Conservation (phyloP, 2,888 invertebrate genomes). For the Heliconius ismenius region DNA sequence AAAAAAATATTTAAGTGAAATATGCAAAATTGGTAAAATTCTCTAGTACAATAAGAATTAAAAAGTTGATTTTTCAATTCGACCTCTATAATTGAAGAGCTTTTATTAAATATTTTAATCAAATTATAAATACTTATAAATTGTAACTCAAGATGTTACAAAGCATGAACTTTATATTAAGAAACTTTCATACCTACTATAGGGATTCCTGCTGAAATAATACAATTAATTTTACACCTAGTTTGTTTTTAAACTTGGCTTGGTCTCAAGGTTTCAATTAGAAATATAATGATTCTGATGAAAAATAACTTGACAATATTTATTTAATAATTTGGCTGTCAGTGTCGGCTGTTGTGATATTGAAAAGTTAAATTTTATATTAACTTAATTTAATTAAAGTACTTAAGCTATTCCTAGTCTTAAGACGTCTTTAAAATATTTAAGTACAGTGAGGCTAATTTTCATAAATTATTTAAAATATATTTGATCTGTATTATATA, state of each 20-base stretch:
- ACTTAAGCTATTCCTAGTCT: neutral
- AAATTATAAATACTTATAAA: slow-evolving; percentile 36
- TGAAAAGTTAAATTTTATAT: too few species aligned
- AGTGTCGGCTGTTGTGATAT: neutral
- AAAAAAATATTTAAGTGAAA: neutral
- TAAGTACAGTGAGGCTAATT: neutral
- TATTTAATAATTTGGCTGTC: neutral
- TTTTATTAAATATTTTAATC: slow-evolving; percentile 27
- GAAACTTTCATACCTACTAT: slow-evolving; percentile 30
- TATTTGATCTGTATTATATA: too few species aligned
- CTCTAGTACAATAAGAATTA: neutral
- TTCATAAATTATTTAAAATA: neutral
- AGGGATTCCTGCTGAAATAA: slow-evolving; percentile 31
- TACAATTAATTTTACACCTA: slow-evolving; percentile 29
- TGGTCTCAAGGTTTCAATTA: neutral
- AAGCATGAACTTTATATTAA: slow-evolving; percentile 37
- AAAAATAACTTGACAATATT: neutral
- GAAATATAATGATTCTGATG: neutral
- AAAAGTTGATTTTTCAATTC: neutral
- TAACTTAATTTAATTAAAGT: too few species aligned
- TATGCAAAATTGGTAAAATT: neutral
- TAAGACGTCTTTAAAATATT: neutral
- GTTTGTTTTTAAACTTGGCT: neutral
- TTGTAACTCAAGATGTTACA: slow-evolving; percentile 42
- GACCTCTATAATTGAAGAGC: slow-evolving; percentile 14